Conservation (phyloP, 2,888 invertebrate species). For the Anticlea derivata region DNA sequence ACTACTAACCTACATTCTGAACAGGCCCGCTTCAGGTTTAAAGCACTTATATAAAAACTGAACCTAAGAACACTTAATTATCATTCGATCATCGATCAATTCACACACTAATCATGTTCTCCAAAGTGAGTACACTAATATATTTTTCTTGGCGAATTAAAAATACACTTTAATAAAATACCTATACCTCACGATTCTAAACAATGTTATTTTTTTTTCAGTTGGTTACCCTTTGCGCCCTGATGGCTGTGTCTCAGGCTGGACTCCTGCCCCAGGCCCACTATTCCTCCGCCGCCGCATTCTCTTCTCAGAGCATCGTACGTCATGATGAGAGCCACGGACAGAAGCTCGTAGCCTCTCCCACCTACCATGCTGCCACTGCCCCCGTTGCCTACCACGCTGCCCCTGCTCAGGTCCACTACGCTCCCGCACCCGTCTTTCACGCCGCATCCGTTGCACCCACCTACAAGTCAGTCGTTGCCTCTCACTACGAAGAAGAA, state of each 20-base stretch:
- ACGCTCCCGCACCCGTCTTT: constrained; percentile 28
- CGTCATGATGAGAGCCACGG: constrained; percentile 59
- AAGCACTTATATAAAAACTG: constrained; percentile 36
- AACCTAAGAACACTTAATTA: constrained; percentile 27
- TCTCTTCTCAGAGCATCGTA: constrained; percentile 65
- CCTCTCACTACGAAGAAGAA: constrained; percentile 49
- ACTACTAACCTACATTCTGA: constrained; percentile 27
- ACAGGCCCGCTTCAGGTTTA: constrained; percentile 16
- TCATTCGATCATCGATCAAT: constrained; percentile 38
- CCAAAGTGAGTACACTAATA: constrained; percentile 48
- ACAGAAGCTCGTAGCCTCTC: constrained; percentile 37
- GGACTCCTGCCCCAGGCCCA: constrained; percentile 57
- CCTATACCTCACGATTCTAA: not conserved
- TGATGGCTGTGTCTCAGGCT: constrained; percentile 46
- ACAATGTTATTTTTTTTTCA: constrained; percentile 28
- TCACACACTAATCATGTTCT: constrained; percentile 45
- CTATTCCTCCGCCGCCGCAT: constrained; percentile 66
- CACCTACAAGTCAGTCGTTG: constrained; percentile 27
- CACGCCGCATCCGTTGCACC: no score
- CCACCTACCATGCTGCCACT: constrained; percentile 46
- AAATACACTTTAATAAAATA: not conserved
- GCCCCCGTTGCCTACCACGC: constrained; percentile 43
- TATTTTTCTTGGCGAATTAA: not conserved
- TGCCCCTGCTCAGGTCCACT: constrained; percentile 34
- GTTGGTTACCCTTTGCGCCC: constrained; percentile 46